Base-by-base conservation (phyloP, 1,140 invertebrate genomes). In the Anastrepha ludens region DNA sequence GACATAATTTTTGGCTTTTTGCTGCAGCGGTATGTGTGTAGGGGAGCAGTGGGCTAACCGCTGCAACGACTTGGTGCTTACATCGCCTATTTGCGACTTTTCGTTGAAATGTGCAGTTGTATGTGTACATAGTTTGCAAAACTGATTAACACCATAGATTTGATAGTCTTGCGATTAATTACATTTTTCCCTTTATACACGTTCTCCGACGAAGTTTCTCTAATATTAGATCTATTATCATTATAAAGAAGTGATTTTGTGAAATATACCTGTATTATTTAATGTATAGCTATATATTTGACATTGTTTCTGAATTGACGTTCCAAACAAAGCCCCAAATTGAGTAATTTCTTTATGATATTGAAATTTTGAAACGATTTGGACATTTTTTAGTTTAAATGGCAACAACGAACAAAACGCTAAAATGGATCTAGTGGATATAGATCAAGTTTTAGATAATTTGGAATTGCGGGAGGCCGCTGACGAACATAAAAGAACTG, bases 401-500 rank as follows among this genome's bases (percentile, higher is more conserved):
- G 87, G 74, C 44, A 70, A 87, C 20, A 74, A 9, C 29, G 67
- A 29, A n/a, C 7, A 55, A 55, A 81, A 58, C 60, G n/a, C 7
- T 55, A 64, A 81, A 39, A 93, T 93, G 92, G 92, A 93, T 91
- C 89, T 93, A 88, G 95, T 98, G 88, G 97, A 98, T 94, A 95
- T 98, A 89, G 97, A 98, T 93, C 97, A 97, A 94, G 96, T 98
- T 89, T 94, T 98, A 85, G 97, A 98, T 93, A 97, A 98, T 91
- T 97, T 98, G 94, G 97, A 98, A 94, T 59, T 90, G 44, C 88
- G 88, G 64, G 88, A 90, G 74, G 89, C 90, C 39, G 90, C 90
- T 17, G 89, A 93, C 67, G 91, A 91, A 64, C 89, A 92, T 85
- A 86, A 89, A 86, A 90, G 87, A 64, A 65, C 87, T 95, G 96